Percentiles rank a stretch among this genome's conserved stretches.
phyloP scores from a whole-genome alignment of 2,888 invertebrate genomes.

The Orthosia incerta region DNA sequence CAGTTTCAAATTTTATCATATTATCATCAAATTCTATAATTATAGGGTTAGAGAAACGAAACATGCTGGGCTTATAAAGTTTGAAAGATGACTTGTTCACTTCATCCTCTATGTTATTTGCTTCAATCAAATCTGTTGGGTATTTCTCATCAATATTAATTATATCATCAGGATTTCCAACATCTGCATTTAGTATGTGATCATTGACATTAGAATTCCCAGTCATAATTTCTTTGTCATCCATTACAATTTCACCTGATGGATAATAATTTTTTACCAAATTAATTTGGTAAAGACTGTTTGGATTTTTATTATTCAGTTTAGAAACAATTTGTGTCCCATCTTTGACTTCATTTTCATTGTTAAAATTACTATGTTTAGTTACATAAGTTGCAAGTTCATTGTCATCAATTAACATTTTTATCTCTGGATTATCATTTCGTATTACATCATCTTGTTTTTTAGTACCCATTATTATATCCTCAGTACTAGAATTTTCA shows the following conservation, averaged over 20 bases:
- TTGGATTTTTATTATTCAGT: not conserved
- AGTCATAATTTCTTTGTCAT: slow-evolving; percentile 2
- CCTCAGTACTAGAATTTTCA: slow-evolving; percentile 68
- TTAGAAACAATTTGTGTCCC: too few relatives aligned
- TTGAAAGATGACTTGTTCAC: not conserved
- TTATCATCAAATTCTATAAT: not conserved
- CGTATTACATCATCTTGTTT: too few relatives aligned
- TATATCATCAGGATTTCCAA: not conserved
- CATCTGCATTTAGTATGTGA: not conserved
- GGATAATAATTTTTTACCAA: not conserved
- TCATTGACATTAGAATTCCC: not conserved
- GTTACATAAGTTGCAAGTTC: not conserved
- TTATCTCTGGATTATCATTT: not conserved
- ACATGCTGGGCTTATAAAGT: not conserved
- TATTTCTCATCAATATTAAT: not conserved
- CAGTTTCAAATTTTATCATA: not conserved
- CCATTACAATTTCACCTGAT: too few relatives aligned
- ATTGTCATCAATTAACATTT: not conserved
- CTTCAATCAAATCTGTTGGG: not conserved
- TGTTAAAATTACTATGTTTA: too few relatives aligned
- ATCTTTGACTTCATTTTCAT: too few relatives aligned
- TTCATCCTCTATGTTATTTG: not conserved
- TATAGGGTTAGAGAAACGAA: slow-evolving; percentile 30
- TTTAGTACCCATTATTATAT: too few relatives aligned
- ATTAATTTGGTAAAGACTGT: not conserved